A percentile compares a stretch with the other conserved stretches of the same genome.
These are phyloP conservation scores for Loriculus beryllinus DNA, from an alignment of 2,797 vertebrate species.

Conservation along the genomic window DNA sequence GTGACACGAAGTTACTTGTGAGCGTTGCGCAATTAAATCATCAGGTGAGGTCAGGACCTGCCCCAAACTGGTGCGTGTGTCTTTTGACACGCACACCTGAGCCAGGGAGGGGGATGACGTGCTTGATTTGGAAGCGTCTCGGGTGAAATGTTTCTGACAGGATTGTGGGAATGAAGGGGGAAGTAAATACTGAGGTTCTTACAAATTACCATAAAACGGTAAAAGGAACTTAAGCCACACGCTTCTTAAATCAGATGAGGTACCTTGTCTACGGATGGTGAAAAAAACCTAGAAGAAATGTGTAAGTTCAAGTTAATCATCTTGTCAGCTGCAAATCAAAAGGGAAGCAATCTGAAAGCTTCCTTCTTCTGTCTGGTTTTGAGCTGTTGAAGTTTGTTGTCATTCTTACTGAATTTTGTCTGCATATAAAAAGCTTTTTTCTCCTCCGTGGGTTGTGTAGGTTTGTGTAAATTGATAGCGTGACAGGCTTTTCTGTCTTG, in stretches of 20 bases:
- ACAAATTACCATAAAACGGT: neutral
- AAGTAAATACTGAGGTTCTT: neutral
- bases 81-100: neutral
- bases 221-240: accelerated
- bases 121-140: neutral
- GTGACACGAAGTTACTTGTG: neutral
- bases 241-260: neutral
- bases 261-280: neutral
- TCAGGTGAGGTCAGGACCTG: neutral
- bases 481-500: neutral
- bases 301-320: neutral
- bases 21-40: neutral
- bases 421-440: neutral
- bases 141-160: neutral
- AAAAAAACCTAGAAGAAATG: neutral
- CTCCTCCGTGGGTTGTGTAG: neutral
- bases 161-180: neutral
- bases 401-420: neutral
- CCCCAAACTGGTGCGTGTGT: neutral
- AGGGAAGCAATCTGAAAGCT: neutral
- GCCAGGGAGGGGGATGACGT: neutral
- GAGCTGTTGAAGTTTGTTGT: neutral
- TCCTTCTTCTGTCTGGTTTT: neutral
- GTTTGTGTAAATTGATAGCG: neutral
- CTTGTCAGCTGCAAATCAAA: neutral